These are phyloP conservation scores for Dicentrarchus labrax DNA, from an alignment of 2,113 vertebrate species.

Conservation along the genomic window DNA sequence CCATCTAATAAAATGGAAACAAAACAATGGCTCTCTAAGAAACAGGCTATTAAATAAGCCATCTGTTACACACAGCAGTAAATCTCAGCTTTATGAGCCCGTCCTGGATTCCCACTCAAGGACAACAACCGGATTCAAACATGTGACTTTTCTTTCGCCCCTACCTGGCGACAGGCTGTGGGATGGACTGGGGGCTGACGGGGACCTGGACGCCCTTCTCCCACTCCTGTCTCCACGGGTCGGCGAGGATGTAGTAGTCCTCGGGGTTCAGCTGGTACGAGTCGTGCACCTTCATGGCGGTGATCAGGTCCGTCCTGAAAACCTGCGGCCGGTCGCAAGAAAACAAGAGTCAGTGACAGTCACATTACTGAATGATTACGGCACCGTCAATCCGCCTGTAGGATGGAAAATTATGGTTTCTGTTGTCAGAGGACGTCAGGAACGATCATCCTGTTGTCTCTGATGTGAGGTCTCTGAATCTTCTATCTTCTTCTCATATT, in stretches of 20 bases:
- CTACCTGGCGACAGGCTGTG: conserved; percentile 92
- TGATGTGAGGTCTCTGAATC: background rate
- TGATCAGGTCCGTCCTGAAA: conserved; percentile 98
- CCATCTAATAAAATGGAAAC: background rate
- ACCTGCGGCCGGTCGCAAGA: conserved; percentile 85
- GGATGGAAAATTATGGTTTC: background rate
- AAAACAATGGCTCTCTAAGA: background rate
- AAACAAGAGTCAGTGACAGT: no score
- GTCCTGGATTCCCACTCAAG: background rate
- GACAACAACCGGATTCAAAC: background rate
- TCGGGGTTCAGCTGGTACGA: conserved; percentile 95
- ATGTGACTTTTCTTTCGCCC: no score
- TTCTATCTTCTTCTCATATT: no score
- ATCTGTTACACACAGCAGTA: no score
- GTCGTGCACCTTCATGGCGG: conserved; percentile 98
- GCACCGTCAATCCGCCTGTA: background rate
- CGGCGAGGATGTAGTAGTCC: conserved; percentile 94
- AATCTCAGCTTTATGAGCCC: background rate
- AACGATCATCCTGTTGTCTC: background rate
- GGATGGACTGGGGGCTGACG: conserved; percentile 94
- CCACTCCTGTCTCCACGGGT: conserved; percentile 99
- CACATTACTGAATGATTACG: background rate
- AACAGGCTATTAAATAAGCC: background rate
- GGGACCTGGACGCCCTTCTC: conserved; percentile 99
- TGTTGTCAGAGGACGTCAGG: background rate